Evolutionary conservation across 2,888 invertebrate genomes (phyloP), one percentile per base, ranked within the genome.

Genomic region (Sthenelais limicola): DNA sequence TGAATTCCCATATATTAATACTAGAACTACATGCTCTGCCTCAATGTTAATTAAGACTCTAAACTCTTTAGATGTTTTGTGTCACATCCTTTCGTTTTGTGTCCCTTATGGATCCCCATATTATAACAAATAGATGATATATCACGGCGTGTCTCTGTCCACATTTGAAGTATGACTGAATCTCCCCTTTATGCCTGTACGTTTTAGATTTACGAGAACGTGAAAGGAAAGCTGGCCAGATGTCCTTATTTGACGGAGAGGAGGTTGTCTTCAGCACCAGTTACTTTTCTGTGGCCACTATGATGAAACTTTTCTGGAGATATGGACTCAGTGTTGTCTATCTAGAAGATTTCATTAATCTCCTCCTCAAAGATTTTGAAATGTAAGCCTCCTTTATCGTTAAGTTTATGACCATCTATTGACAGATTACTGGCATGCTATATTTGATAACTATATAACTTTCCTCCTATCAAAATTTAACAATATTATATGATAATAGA

Each of bases 301-400:
- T 89, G 15, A 76, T 85, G 0, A 90, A 90, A 81, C 80, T 91
- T 71, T 75, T 91, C 24, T 91, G 89, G 87, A 86, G 90, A 77
- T 92, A 92, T 84, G 91, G 92, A 5, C 84, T 89, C 71, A 88
- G 90, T 73, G 84, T 90, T 9, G 85, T 89, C 69, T 85, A 85
- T 69, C 85, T 91, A 32, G 78, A 88, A 18, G 84, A 83, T 78
- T 88, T 88, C 77, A 83, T 90, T 4, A 82, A 80, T 5, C 74
- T 85, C 47, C 79, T 89, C 75, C 78, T 90, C 26, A 79, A 82
- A 47, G 81, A 87, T 28, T 90, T 90, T 82, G 82, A 82, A 66
- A 88, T 83, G 90, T 89, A 81, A 76, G 79, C 15, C 24, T n/a
- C n/a, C n/a, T n/a, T n/a, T n/a, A n/a, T n/a, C n/a, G n/a, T n/a